Evolutionary conservation across 2,797 vertebrate species (phyloP).

Genomic region (Crenuchus spilurus): DNA sequence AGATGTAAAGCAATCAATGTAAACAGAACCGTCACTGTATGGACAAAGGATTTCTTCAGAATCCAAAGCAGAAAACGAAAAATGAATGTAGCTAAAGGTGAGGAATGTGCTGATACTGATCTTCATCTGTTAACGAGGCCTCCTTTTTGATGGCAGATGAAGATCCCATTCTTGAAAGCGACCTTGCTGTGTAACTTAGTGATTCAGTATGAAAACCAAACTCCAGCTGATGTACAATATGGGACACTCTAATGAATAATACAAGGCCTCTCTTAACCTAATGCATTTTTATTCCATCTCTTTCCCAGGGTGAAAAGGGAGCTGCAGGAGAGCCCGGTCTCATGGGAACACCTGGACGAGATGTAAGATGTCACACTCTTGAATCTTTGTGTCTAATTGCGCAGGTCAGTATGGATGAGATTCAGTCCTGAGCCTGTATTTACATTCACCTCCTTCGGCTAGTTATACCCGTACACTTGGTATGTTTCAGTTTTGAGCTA

Average conservation of each 20-base stretch:
- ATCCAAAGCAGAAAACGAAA: no score
- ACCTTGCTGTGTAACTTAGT: background rate
- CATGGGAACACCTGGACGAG: slow-evolving; percentile 69
- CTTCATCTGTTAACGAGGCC: no score
- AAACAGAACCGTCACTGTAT: no score
- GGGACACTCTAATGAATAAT: background rate
- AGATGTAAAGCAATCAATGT: no score
- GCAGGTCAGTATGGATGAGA: background rate
- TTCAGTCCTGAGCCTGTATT: no score
- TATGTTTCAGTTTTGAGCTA: no score
- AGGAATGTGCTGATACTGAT: no score
- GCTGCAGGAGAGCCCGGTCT: slow-evolving; percentile 70
- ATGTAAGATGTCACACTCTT: slow-evolving; percentile 64
- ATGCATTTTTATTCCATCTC: slow-evolving; percentile 25
- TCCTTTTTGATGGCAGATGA: no score
- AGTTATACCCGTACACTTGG: no score
- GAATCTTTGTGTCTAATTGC: background rate
- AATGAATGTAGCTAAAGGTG: no score
- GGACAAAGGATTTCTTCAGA: no score
- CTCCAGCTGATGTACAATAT: background rate
- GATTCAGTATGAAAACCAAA: background rate
- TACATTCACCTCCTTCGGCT: no score
- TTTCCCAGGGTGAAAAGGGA: slow-evolving; percentile 75
- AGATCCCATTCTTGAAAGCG: background rate
- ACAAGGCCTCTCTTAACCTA: background rate